phyloP scores from a whole-genome alignment of 2,113 vertebrate species.

The Uropsilus gracilis region DNA sequence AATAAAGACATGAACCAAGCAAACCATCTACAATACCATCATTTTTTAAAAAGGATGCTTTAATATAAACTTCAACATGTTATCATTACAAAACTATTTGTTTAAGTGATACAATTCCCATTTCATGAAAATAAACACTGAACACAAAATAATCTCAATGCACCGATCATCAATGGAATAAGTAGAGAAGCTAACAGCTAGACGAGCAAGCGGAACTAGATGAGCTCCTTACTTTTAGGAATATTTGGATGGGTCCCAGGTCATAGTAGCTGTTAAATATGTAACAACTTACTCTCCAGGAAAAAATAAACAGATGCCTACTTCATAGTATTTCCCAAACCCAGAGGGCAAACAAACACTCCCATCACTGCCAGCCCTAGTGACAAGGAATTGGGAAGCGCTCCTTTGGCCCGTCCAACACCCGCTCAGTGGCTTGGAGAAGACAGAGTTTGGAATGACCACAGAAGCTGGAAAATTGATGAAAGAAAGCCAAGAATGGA shows the following conservation, averaged over 20 bases:
- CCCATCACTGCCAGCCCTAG: no score
- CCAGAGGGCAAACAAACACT: not conserved
- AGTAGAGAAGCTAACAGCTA: not conserved
- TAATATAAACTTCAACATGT: not conserved
- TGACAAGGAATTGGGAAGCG: no score
- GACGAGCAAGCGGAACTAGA: not conserved
- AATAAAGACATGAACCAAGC: slow-evolving; percentile 24
- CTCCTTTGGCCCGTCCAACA: no score
- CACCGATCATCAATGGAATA: not conserved
- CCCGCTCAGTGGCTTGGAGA: not conserved
- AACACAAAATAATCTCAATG: not conserved
- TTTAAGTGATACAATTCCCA: slow-evolving; percentile 23
- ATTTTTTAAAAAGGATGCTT: not conserved
- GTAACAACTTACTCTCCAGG: not conserved
- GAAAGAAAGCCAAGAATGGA: slow-evolving; percentile 24
- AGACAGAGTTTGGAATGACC: slow-evolving; percentile 6
- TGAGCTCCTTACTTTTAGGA: not conserved
- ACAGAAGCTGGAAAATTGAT: not conserved
- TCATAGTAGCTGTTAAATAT: slow-evolving; percentile 18
- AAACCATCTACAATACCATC: not conserved
- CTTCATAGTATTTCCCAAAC: slow-evolving; percentile 22
- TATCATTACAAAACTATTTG: not conserved
- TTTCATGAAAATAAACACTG: slow-evolving; percentile 13
- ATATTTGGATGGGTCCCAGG: not conserved
- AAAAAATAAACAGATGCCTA: slow-evolving; percentile 2